Percentiles rank a stretch among this genome's conserved stretches.
phyloP scores from a whole-genome alignment of 1,140 invertebrate species.

The Eumaeus atala region DNA sequence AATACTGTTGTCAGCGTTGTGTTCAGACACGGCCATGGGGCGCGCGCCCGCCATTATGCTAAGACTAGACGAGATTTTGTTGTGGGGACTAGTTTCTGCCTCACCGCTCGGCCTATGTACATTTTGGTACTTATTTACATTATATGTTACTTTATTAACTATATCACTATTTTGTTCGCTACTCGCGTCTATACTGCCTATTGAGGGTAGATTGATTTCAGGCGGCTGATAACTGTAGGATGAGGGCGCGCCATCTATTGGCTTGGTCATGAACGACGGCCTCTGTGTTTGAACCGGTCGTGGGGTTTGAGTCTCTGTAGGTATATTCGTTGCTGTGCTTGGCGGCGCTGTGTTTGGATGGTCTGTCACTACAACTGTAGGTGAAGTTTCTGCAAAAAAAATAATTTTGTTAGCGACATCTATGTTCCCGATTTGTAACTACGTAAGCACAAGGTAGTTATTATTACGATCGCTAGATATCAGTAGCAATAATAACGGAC shows the following conservation, averaged over 20 bases:
- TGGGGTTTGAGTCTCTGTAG: conserved; percentile 39
- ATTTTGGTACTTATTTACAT: conserved; percentile 73
- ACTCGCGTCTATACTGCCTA: conserved; percentile 61
- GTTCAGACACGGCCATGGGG: conserved; percentile 64
- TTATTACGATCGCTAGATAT: no score
- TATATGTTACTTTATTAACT: conserved; percentile 71
- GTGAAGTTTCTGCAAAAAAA: conserved; percentile 44
- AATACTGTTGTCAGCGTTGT: conserved; percentile 60
- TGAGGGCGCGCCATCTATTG: conserved; percentile 69
- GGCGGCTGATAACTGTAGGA: conserved; percentile 58
- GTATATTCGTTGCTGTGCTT: conserved; percentile 27
- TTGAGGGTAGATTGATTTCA: conserved; percentile 59
- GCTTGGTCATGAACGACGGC: conserved; percentile 74
- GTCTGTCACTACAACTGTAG: conserved; percentile 44
- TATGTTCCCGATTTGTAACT: no score
- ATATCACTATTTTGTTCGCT: conserved; percentile 71
- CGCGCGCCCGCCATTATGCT: conserved; percentile 59
- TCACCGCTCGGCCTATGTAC: conserved; percentile 65
- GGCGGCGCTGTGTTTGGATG: conserved; percentile 48
- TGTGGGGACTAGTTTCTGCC: conserved; percentile 70
- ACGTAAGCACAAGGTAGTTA: no score
- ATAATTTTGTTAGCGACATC: no score
- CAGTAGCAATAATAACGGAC: no score
- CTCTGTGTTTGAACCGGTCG: conserved; percentile 58
- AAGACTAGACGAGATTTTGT: conserved; percentile 75